Conservation (phyloP, 1,140 invertebrate species). For the Grapholita molesta region DNA sequence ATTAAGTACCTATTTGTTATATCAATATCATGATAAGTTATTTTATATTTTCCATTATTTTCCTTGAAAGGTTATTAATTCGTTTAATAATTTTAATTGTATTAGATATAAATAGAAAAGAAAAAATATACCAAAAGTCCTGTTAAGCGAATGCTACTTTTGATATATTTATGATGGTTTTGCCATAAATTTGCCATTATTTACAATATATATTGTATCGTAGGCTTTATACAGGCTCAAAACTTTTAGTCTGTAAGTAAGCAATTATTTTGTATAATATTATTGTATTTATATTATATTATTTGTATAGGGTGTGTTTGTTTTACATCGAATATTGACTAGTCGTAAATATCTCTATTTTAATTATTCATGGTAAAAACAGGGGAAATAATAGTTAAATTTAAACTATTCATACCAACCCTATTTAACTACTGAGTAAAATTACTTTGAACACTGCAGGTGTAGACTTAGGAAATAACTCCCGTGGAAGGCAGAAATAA, state of each 20-base stretch:
- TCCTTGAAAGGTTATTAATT: no score
- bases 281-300: background rate
- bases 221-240: background rate
- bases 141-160: background rate
- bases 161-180: slow-evolving; percentile 20
- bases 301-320: background rate
- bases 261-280: background rate
- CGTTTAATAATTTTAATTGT: no score
- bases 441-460: no score
- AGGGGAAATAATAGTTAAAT: slow-evolving; percentile 9
- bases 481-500: no score
- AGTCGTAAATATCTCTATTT: slow-evolving; percentile 16
- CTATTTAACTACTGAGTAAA: background rate
- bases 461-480: no score
- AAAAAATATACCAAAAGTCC: background rate
- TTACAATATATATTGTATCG: background rate
- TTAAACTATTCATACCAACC: background rate
- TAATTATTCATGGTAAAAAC: background rate
- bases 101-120: background rate
- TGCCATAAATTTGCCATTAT: slow-evolving; percentile 19
- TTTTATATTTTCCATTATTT: no score
- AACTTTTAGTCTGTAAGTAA: background rate
- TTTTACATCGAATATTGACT: slow-evolving; percentile 18
- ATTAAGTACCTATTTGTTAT: no score
- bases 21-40: background rate